Evolutionary conservation across 64 coral and sea anemone species (phyloP).

Genomic region (Porites lutea): DNA sequence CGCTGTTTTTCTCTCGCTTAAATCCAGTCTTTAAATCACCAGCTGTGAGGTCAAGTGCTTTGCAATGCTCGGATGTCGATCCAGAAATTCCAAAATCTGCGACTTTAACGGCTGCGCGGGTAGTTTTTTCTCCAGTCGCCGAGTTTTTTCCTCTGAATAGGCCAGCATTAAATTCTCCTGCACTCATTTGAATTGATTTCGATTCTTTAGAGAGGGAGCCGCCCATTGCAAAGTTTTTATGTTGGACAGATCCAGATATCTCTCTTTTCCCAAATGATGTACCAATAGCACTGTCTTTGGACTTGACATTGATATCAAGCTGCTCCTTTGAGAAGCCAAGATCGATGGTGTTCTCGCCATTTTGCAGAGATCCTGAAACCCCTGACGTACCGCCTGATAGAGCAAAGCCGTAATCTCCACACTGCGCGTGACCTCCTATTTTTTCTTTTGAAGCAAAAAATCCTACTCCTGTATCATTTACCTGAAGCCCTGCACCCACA

Average conservation of each 20-base stretch:
- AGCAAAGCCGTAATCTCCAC: slow-evolving; percentile 47
- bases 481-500: slow-evolving; percentile 1
- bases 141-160: neutral
- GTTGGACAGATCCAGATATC: slow-evolving; percentile 26
- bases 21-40: slow-evolving; percentile 38
- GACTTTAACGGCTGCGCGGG: neutral
- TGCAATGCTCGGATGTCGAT: slow-evolving; percentile 10
- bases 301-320: neutral
- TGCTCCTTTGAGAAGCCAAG: slow-evolving; percentile 38
- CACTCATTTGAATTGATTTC: slow-evolving; percentile 29
- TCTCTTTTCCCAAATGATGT: slow-evolving; percentile 42
- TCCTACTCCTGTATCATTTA: slow-evolving; percentile 19
- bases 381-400: slow-evolving; percentile 38
- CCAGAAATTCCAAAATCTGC: neutral
- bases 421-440: slow-evolving; percentile 5
- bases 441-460: slow-evolving; percentile 37
- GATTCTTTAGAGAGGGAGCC: slow-evolving; percentile 6
- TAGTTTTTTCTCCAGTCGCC: neutral
- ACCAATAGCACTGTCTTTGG: slow-evolving; percentile 26
- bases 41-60: neutral
- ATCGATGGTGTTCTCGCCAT: slow-evolving; percentile 41
- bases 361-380: slow-evolving; percentile 32
- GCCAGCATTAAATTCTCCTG: slow-evolving; percentile 17
- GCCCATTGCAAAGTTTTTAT: slow-evolving; percentile 35
- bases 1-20: neutral